phyloP scores from a whole-genome alignment of 2,797 vertebrate species.

The Cyclopterus lumpus region DNA sequence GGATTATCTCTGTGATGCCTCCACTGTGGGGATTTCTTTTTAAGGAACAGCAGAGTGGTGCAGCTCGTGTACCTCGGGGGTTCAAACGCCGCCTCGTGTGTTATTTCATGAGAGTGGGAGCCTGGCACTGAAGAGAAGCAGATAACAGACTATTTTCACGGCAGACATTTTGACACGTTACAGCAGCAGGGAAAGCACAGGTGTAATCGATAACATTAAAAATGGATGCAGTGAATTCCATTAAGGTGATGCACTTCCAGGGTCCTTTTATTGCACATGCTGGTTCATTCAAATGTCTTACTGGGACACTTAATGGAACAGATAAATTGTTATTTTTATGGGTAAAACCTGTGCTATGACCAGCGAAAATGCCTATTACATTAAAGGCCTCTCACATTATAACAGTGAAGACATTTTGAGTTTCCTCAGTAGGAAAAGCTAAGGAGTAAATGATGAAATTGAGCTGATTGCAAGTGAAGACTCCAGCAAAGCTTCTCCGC shows the following conservation, averaged over 20 bases:
- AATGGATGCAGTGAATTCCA: slow-evolving; percentile 15
- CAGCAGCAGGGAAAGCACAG: slow-evolving; percentile 13
- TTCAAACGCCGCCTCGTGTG: slow-evolving; percentile 32
- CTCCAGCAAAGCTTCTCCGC: neutral
- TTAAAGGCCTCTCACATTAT: neutral
- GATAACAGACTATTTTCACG: neutral
- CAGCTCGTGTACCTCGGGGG: slow-evolving; percentile 39
- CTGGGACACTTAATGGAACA: slow-evolving; percentile 2
- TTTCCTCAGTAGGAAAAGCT: neutral
- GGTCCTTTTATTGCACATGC: neutral
- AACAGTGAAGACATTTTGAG: neutral
- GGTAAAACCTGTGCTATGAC: slow-evolving; percentile 12
- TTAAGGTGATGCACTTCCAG: slow-evolving; percentile 1
- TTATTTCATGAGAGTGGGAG: slow-evolving; percentile 7
- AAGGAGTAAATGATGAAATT: neutral
- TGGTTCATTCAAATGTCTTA: neutral
- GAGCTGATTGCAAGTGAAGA: neutral
- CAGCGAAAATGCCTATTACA: neutral
- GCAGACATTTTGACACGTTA: slow-evolving; percentile 13
- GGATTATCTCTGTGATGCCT: slow-evolving; percentile 74
- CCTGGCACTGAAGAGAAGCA: neutral
- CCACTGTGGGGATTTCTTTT: slow-evolving; percentile 46
- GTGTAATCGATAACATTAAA: slow-evolving; percentile 25
- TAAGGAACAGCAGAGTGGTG: slow-evolving; percentile 45
- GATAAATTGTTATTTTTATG: slow-evolving; percentile 15